Evolutionary conservation across 2,113 vertebrate species (phyloP).

Genomic region (Falcunculus frontatus): DNA sequence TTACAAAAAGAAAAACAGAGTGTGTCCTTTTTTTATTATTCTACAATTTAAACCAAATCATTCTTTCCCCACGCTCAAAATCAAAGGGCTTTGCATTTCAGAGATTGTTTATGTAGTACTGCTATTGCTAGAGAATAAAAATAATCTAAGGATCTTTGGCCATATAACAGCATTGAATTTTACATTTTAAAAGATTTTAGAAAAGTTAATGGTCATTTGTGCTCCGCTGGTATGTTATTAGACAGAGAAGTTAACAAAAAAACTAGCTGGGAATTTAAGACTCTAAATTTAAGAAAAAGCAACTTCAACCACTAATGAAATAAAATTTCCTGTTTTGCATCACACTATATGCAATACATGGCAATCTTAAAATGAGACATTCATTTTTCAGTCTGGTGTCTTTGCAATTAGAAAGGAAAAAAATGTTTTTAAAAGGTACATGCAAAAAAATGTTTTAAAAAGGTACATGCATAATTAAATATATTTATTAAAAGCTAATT

Average conservation of each 20-base stretch:
- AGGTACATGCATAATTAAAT: not conserved
- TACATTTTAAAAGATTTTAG: not conserved
- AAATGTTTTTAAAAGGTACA: not conserved
- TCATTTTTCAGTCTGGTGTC: not conserved
- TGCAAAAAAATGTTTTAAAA: too few species aligned
- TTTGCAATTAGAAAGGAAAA: not conserved
- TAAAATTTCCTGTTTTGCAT: not conserved
- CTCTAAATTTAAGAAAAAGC: not conserved
- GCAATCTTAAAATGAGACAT: not conserved
- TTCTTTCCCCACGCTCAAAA: not conserved
- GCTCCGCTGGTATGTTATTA: not conserved
- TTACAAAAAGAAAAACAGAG: not conserved
- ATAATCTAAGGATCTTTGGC: not conserved
- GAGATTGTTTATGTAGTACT: not conserved
- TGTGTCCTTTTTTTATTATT: accelerated
- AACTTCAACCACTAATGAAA: not conserved
- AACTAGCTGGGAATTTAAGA: not conserved
- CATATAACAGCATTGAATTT: not conserved
- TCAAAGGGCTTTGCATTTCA: not conserved
- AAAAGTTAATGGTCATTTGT: not conserved
- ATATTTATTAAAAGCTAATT: not conserved
- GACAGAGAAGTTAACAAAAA: not conserved
- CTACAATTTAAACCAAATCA: not conserved
- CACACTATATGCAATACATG: not conserved
- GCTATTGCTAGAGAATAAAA: not conserved